Evolutionary conservation across 2,113 vertebrate species (phyloP).

Genomic region (Pogonocichla stellata): DNA sequence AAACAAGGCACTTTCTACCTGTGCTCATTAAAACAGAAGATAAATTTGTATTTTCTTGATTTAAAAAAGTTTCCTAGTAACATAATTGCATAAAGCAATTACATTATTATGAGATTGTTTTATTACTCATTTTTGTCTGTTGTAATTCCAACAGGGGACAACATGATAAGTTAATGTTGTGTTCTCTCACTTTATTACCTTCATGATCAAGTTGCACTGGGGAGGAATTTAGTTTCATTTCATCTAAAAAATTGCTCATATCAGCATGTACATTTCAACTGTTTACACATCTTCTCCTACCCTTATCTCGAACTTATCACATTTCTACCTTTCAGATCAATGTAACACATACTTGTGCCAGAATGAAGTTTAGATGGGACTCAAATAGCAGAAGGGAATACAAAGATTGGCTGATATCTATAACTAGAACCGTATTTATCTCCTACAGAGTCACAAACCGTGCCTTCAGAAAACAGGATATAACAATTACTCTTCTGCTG

Average conservation of each 20-base stretch:
- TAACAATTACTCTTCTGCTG: not conserved
- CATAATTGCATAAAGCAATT: slow-evolving; percentile 16
- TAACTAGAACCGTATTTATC: not conserved
- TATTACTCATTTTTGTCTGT: slow-evolving; percentile 15
- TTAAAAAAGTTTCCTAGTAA: slow-evolving; percentile 34
- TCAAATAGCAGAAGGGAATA: not conserved
- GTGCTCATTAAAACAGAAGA: not conserved
- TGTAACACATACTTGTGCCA: not conserved
- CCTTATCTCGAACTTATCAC: not conserved
- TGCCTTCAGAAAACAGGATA: not conserved
- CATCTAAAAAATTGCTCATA: not conserved
- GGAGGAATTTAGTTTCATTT: not conserved
- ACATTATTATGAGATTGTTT: slow-evolving; percentile 13
- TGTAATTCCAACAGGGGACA: not conserved
- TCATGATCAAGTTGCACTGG: slow-evolving; percentile 17
- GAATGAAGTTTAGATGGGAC: not conserved
- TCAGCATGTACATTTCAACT: not conserved
- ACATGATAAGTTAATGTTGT: not conserved
- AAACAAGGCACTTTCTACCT: not conserved
- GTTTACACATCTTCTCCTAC: not conserved
- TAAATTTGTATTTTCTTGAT: not conserved
- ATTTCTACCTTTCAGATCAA: not conserved
- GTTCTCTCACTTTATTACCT: slow-evolving; percentile 30
- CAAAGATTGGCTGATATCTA: not conserved
- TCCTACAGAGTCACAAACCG: not conserved